A percentile compares a stretch with the other conserved stretches of the same genome.
These are phyloP conservation scores for Cryptotis parvus DNA, from an alignment of 2,113 vertebrate genomes.

Conservation along the genomic window DNA sequence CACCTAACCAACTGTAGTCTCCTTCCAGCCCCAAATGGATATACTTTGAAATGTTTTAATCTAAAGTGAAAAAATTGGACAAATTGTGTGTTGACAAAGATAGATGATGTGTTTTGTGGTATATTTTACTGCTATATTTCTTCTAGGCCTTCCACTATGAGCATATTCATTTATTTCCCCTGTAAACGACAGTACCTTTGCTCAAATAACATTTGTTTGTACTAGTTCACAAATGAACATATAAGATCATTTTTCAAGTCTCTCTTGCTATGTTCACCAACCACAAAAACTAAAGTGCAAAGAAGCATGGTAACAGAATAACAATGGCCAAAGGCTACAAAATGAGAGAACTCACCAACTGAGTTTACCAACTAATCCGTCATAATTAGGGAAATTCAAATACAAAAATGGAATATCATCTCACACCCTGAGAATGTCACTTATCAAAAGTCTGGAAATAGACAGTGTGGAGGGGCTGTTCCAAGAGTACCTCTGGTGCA, in stretches of 20 bases:
- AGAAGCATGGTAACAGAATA: no score
- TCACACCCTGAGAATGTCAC: no score
- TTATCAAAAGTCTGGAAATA: no score
- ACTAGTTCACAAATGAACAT: not conserved
- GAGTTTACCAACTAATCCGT: no score
- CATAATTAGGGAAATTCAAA: no score
- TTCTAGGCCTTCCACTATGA: slow-evolving; percentile 41
- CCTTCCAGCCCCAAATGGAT: no score
- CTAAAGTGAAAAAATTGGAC: not conserved
- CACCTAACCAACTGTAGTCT: no score
- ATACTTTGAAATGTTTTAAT: not conserved
- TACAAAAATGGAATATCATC: no score
- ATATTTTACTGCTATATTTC: slow-evolving; percentile 59
- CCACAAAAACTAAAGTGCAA: not conserved
- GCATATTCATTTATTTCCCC: slow-evolving; percentile 37
- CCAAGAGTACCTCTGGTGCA: no score
- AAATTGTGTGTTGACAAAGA: slow-evolving; percentile 52
- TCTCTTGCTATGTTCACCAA: not conserved
- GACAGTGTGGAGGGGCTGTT: no score
- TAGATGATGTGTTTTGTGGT: slow-evolving; percentile 52
- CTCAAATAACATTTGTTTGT: slow-evolving; percentile 11
- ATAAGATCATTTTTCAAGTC: not conserved
- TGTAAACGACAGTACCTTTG: slow-evolving; percentile 50
- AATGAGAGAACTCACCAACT: no score
- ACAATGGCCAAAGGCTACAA: no score